These are phyloP conservation scores for Leptoclinus maculatus DNA, from an alignment of 2,797 vertebrate species.

Conservation along the genomic window DNA sequence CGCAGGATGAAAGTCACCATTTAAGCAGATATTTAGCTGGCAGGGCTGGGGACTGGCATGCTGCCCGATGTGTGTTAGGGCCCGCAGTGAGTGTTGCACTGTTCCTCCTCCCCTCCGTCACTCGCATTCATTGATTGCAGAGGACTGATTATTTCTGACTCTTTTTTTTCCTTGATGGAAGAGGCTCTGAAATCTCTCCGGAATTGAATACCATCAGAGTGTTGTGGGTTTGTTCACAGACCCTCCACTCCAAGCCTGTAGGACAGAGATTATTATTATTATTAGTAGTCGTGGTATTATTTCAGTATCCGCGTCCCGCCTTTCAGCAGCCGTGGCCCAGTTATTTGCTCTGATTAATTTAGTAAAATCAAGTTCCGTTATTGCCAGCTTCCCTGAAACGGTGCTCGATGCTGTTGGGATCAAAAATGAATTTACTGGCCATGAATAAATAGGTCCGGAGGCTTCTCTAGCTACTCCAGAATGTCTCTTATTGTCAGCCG, in stretches of 20 bases:
- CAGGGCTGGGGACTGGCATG: constrained; percentile 58
- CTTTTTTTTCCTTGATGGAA: constrained; percentile 73
- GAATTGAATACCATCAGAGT: constrained; percentile 62
- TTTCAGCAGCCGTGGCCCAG: constrained; percentile 38
- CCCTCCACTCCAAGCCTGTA: constrained; percentile 35
- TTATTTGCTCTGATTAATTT: constrained; percentile 62
- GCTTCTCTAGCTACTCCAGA: constrained; percentile 52
- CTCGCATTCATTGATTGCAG: constrained; percentile 76
- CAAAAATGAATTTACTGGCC: constrained; percentile 65
- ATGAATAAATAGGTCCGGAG: constrained; percentile 63
- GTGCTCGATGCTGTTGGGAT: constrained; percentile 60
- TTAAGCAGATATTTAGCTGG: constrained; percentile 82
- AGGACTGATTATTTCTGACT: constrained; percentile 78
- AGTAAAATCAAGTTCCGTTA: constrained; percentile 61
- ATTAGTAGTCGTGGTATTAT: constrained; percentile 35
- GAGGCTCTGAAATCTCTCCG: constrained; percentile 52
- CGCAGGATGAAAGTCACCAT: constrained; percentile 77
- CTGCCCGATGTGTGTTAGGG: constrained; percentile 65
- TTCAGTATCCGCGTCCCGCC: constrained; percentile 39
- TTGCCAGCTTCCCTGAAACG: constrained; percentile 61
- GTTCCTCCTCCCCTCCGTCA: constrained; percentile 60
- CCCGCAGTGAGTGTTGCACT: constrained; percentile 46
- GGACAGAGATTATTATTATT: constrained; percentile 39
- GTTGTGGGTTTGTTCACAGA: constrained; percentile 59
- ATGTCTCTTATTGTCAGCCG: constrained; percentile 64